Evolutionary conservation across 2,888 invertebrate species (phyloP).

Genomic region (Lydus trimaculatus): DNA sequence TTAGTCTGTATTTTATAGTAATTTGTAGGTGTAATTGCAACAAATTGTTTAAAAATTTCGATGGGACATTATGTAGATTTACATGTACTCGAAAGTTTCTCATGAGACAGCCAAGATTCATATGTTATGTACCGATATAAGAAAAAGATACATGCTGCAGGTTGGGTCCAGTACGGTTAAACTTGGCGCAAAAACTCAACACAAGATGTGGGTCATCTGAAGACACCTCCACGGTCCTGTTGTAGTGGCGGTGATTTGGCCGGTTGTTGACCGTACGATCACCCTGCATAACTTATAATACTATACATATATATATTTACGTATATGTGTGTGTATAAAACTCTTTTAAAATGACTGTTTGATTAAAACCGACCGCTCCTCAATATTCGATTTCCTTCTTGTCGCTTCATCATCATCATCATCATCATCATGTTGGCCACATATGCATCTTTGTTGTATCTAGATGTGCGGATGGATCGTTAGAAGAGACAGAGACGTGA

Average conservation of each 20-base stretch:
- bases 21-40: background rate
- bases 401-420: constrained; percentile 15
- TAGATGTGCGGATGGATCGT: background rate
- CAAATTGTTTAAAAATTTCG: background rate
- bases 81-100: constrained; percentile 7
- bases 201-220: constrained; percentile 52
- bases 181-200: constrained; percentile 48
- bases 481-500: background rate
- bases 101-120: constrained; percentile 10
- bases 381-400: constrained; percentile 35
- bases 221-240: constrained; percentile 52
- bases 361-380: constrained; percentile 51
- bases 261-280: constrained; percentile 57
- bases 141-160: constrained; percentile 33
- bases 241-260: constrained; percentile 52
- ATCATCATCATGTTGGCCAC: constrained; percentile 1
- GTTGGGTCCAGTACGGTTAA: constrained; percentile 55
- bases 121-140: constrained; percentile 36
- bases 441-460: background rate
- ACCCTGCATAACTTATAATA: constrained; percentile 49
- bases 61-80: background rate
- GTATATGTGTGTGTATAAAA: constrained; percentile 3
- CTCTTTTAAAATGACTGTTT: constrained; percentile 37
- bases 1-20: background rate
- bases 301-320: background rate